Conservation (phyloP, 2,113 vertebrate genomes). For the Perca flavescens region DNA sequence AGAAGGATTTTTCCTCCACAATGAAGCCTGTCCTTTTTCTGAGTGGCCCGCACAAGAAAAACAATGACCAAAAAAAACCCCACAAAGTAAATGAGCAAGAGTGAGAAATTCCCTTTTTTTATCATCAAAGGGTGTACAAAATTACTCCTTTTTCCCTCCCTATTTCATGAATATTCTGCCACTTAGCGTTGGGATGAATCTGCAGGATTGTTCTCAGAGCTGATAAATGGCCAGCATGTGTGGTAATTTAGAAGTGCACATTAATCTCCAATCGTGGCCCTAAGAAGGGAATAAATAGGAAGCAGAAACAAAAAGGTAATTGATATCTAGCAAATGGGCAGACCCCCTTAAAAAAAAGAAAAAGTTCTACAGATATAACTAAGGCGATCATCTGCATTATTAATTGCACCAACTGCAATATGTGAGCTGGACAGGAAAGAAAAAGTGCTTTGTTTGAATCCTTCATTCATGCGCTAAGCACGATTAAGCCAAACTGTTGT, state of each 20-base stretch:
- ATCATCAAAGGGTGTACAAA: slow-evolving; percentile 76
- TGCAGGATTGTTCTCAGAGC: slow-evolving; percentile 80
- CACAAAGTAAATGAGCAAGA: slow-evolving; percentile 75
- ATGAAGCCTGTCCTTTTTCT: slow-evolving; percentile 71
- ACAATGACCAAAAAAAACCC: slow-evolving; percentile 63
- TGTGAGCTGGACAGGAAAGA: slow-evolving; percentile 51
- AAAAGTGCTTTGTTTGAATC: slow-evolving; percentile 70
- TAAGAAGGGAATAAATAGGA: slow-evolving; percentile 74
- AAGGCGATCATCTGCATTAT: slow-evolving; percentile 74
- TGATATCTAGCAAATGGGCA: slow-evolving; percentile 79
- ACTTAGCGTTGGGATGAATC: slow-evolving; percentile 81
- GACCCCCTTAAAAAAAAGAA: slow-evolving; percentile 18
- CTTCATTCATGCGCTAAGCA: slow-evolving; percentile 62
- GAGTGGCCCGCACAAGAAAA: slow-evolving; percentile 60
- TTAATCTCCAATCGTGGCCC: slow-evolving; percentile 80
- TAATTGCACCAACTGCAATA: slow-evolving; percentile 69
- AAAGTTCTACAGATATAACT: slow-evolving; percentile 67
- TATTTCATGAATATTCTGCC: slow-evolving; percentile 84
- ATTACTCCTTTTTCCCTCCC: slow-evolving; percentile 64
- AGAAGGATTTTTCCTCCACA: slow-evolving; percentile 81
- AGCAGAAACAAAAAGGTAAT: slow-evolving; percentile 70
- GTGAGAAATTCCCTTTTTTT: slow-evolving; percentile 71
- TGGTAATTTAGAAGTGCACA: slow-evolving; percentile 82
- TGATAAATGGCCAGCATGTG: slow-evolving; percentile 83
- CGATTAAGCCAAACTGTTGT: slow-evolving; percentile 63